Conservation (phyloP, 2,113 vertebrate genomes). For the Dolichotis patagonum region DNA sequence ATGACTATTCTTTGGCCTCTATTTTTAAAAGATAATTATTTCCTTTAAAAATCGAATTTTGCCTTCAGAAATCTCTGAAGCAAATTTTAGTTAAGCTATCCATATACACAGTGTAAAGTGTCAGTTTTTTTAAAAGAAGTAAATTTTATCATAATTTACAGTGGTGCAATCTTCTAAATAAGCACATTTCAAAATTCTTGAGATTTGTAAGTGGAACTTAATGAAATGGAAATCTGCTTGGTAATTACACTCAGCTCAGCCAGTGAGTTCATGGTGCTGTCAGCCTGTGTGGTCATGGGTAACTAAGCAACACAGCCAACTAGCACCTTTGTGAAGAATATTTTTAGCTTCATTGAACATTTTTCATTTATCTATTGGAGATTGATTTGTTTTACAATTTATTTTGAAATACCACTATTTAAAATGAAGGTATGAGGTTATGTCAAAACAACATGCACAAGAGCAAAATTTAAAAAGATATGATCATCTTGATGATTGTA, state of each 20-base stretch:
- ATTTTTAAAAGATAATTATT: conserved; percentile 15
- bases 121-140: neutral
- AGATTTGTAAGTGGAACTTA: conserved; percentile 69
- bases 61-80: neutral
- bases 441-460: neutral
- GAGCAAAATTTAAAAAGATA: neutral
- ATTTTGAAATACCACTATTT: conserved; percentile 63
- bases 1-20: neutral
- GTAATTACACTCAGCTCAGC: conserved; percentile 74
- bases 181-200: conserved; percentile 66
- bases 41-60: conserved; percentile 46
- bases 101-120: neutral
- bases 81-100: conserved; percentile 30
- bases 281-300: conserved; percentile 75
- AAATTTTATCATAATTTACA: conserved; percentile 51
- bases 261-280: conserved; percentile 72
- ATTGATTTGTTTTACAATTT: conserved; percentile 70
- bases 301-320: conserved; percentile 77
- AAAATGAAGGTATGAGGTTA: conserved; percentile 41
- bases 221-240: conserved; percentile 78
- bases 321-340: conserved; percentile 68
- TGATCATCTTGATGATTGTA: neutral
- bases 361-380: conserved; percentile 71
- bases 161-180: conserved; percentile 55
- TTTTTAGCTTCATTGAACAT: conserved; percentile 75